phyloP scores from a whole-genome alignment of 2,113 vertebrate species.

The Cinclus mexicanus region DNA sequence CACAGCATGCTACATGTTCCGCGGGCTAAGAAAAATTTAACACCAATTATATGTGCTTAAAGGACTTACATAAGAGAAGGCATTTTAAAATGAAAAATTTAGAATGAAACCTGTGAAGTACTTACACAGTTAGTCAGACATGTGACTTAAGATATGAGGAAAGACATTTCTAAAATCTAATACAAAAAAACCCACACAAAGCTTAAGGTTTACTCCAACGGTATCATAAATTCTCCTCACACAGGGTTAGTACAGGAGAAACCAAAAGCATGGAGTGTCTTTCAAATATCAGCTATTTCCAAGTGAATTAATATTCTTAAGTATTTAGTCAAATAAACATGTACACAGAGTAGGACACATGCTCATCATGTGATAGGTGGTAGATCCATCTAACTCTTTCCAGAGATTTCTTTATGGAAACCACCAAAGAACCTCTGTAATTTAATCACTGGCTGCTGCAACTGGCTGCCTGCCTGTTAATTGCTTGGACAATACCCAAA shows the following conservation, averaged over 20 bases:
- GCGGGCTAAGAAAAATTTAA: not conserved
- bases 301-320: not conserved
- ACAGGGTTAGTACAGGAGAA: not conserved
- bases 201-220: not conserved
- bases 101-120: not conserved
- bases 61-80: not conserved
- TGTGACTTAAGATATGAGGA: not conserved
- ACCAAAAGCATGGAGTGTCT: not conserved
- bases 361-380: not conserved
- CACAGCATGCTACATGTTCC: not conserved
- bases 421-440: constrained; percentile 20
- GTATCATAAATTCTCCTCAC: not conserved
- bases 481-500: constrained; percentile 31
- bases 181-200: not conserved
- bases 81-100: not conserved
- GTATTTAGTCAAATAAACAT: not conserved
- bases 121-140: not conserved
- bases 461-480: constrained; percentile 43
- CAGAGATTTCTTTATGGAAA: constrained; percentile 40
- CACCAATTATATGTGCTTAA: not conserved
- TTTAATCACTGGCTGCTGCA: constrained; percentile 34
- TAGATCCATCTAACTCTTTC: not conserved
- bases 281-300: not conserved
- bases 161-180: not conserved
- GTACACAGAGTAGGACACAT: not conserved